phyloP scores from a whole-genome alignment of 1,140 invertebrate genomes.

The Oreohelix idahoensis region DNA sequence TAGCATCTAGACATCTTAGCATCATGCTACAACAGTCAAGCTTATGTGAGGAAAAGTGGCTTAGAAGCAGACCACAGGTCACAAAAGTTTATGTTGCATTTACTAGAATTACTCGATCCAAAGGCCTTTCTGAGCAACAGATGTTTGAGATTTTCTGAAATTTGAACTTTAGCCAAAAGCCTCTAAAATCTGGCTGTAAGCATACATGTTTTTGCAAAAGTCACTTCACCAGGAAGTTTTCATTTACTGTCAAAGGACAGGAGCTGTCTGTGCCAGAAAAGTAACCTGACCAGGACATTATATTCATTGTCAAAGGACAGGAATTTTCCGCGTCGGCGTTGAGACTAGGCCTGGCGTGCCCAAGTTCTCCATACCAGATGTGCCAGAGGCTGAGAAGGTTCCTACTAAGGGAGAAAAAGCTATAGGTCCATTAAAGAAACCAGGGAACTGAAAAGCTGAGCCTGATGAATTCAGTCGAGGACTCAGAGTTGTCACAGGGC shows the following conservation, averaged over 20 bases:
- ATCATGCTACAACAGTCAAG: too few species aligned
- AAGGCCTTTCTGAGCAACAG: too few species aligned
- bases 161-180: too few species aligned
- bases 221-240: too few species aligned
- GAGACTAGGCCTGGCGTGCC: conserved; percentile 49
- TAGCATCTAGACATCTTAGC: too few species aligned
- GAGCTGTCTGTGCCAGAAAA: conserved; percentile 45
- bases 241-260: conserved; percentile 50
- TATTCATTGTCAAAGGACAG: conserved; percentile 50
- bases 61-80: too few species aligned
- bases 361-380: conserved; percentile 38
- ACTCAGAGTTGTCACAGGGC: conserved; percentile 63
- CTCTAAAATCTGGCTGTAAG: too few species aligned
- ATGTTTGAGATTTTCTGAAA: too few species aligned
- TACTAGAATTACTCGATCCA: too few species aligned
- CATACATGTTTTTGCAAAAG: too few species aligned
- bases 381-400: conserved; percentile 22
- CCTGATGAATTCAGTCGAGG: conserved; percentile 52
- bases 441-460: conserved; percentile 65
- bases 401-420: conserved; percentile 55
- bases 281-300: conserved; percentile 44
- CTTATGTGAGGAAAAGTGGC: too few species aligned
- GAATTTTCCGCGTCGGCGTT: conserved; percentile 47
- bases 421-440: conserved; percentile 52
- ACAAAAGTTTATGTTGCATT: too few species aligned